Evolutionary conservation across 2,888 invertebrate species (phyloP), one percentile per base, ranked within the genome.

Genomic region (Acleris laterana): DNA sequence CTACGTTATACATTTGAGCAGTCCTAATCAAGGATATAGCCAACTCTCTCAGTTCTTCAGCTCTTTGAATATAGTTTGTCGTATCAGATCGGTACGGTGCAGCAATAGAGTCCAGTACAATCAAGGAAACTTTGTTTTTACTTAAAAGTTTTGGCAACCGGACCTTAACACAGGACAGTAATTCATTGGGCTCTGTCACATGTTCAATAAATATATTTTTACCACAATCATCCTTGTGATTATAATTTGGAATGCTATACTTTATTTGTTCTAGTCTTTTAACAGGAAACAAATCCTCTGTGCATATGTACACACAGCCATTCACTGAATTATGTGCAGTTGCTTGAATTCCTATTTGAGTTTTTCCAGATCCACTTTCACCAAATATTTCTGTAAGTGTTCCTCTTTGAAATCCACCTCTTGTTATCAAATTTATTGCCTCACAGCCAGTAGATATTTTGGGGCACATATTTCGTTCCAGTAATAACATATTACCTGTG

Each of bases 291-390:
- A 89, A 84, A 82, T 96, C 95, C 90, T 97, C 97, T 1, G 97
- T 97, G 76, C 95, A 96, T 73, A 97, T 95, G 76, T 96, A 97
- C 17, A 96, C 93, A 59, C 94, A 94, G 81, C 83, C 72, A 77
- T 72, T 51, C 60, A 94, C 84, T 85, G 96, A 96, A 68, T 94
- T 94, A 67, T 94, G 94, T 20, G 96, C 85, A 44, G 95, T 93
- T 32, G 96, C 83, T 85, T 97, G 96, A 58, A 97, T 87, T 72
- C 95, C 96, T 51, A 97, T 79, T 82, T 97, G 97, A 0, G 97
- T 97, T 91, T 97, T 97, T 6, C 97, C 97, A 74, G 94, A 93
- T 17, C 96, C 96, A 88, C 96, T 96, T 83, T 95, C 95, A n/a
- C 97, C 97, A 81, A 94, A 95, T 73, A 98, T 90, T 93, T 97